Percentiles rank a stretch among this genome's conserved stretches.
Evolutionary conservation across 2,113 vertebrate species (phyloP).

Genomic region (Apus apus): DNA sequence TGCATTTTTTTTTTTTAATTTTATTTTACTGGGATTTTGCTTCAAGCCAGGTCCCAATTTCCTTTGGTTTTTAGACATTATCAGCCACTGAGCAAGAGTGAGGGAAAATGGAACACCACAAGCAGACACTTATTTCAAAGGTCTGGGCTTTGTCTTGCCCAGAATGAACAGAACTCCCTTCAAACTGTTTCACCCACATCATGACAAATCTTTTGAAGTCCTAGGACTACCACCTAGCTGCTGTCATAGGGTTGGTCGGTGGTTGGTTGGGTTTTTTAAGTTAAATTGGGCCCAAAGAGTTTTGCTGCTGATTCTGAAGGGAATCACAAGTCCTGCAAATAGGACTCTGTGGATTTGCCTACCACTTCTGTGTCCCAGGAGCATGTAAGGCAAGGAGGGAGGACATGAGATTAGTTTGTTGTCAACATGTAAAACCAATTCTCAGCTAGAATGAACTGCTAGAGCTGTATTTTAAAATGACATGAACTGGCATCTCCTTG

Average conservation of each 20-base stretch:
- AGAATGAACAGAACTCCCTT: not conserved
- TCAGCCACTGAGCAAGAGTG: not conserved
- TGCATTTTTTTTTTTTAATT: not conserved
- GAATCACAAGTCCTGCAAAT: not conserved
- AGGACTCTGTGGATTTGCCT: not conserved
- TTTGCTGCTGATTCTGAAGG: not conserved
- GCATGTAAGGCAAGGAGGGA: not conserved
- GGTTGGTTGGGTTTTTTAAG: not conserved
- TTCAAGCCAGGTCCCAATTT: not conserved
- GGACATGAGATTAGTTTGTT: not conserved
- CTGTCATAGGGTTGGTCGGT: not conserved
- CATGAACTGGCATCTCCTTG: not conserved
- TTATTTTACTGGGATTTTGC: not conserved
- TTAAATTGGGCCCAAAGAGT: not conserved
- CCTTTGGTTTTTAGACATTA: not conserved
- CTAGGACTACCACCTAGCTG: not conserved
- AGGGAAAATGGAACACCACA: not conserved
- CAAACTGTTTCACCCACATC: not conserved
- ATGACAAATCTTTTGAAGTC: not conserved
- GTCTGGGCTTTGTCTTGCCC: not conserved
- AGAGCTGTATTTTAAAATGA: not conserved
- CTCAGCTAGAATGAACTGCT: not conserved
- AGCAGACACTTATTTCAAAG: not conserved
- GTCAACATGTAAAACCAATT: not conserved
- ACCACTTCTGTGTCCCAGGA: not conserved